Base-by-base conservation (phyloP, 2,113 vertebrate genomes). In the Hepsetus odoe region DNA sequence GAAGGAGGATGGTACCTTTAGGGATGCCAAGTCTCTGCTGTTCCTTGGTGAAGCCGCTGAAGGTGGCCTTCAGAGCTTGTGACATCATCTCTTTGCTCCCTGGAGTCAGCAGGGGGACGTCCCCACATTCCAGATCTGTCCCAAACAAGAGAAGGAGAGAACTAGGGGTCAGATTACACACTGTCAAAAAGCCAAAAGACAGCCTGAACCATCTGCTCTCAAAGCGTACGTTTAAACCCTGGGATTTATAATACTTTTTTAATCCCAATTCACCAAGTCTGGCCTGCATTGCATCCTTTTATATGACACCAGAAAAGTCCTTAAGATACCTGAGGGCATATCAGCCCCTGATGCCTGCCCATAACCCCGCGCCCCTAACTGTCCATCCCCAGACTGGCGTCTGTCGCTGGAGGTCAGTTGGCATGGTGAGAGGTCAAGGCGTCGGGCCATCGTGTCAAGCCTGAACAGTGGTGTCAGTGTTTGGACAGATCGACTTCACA, bases 71-170 rank as follows among this genome's bases (percentile, higher is more conserved):
- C 86, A 99, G 62, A 0, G 98, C 98, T 90, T 99, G 97, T 72
- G 97, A 98, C 97, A 99, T 98, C 97, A 99, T 98, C 86, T 99
- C 97, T 89, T 99, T 99, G 89, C 98, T 99, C 88, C 96, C 97
- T 59, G 98, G 97, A 30, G 98, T 99, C 83, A 99, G 88, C 28
- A 98, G 90, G 10, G 98, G 98, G 56, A 99, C 97, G 74, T 99
- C 98, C 0, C 95, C 95, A 85, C 97, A 98, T 90, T 99, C 98
- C 86, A 97, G 95, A 87, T 99, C 98, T 98, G 93, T 66, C 30
- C 8, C 68, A 72, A 61, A 53, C 24, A 77, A 62, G 65, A 42
- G 72, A 13, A 76, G 12, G 33, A 35, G n/a, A 32, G 33, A 64
- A 55, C 7, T n/a, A 32, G 14, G 35, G 18, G 26, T 79, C 71